A percentile compares a stretch with the other conserved stretches of the same genome.
phyloP scores from a whole-genome alignment of 2,888 invertebrate species.

The Anthrax anthrax region DNA sequence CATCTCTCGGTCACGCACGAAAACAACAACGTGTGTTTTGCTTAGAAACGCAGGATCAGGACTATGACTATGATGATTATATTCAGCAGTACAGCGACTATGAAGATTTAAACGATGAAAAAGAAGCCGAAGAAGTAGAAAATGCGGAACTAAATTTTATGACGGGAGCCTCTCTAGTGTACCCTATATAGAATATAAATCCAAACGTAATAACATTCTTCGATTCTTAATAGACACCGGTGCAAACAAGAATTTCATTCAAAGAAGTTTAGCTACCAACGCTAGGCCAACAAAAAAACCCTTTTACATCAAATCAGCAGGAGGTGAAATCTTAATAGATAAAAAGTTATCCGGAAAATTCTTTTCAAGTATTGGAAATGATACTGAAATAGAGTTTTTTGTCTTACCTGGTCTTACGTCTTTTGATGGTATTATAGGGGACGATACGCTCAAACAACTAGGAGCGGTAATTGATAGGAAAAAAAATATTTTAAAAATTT shows the following conservation, averaged over 20 bases:
- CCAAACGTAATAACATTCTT: background rate
- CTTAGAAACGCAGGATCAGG: background rate
- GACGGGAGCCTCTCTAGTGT: background rate
- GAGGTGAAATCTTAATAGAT: background rate
- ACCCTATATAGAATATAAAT: no score
- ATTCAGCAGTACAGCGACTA: background rate
- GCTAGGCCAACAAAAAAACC: background rate
- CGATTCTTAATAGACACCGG: background rate
- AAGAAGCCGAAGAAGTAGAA: background rate
- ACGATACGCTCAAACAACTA: constrained; percentile 6
- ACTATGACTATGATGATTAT: background rate
- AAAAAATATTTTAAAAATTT: constrained; percentile 1
- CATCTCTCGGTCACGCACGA: no score
- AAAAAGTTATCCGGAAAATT: constrained; percentile 1
- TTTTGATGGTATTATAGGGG: constrained; percentile 7
- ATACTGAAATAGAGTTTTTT: background rate
- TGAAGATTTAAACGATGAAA: background rate
- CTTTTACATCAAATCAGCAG: background rate
- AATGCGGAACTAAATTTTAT: constrained; percentile 1
- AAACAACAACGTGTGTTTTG: background rate
- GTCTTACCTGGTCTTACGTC: constrained; percentile 3
- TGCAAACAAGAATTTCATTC: background rate
- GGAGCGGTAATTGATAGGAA: constrained; percentile 2
- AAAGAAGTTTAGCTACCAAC: background rate
- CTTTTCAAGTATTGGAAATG: constrained; percentile 5